These are phyloP conservation scores for Drosophila eohydei DNA, from an alignment of 2,888 invertebrate species.

Conservation along the genomic window DNA sequence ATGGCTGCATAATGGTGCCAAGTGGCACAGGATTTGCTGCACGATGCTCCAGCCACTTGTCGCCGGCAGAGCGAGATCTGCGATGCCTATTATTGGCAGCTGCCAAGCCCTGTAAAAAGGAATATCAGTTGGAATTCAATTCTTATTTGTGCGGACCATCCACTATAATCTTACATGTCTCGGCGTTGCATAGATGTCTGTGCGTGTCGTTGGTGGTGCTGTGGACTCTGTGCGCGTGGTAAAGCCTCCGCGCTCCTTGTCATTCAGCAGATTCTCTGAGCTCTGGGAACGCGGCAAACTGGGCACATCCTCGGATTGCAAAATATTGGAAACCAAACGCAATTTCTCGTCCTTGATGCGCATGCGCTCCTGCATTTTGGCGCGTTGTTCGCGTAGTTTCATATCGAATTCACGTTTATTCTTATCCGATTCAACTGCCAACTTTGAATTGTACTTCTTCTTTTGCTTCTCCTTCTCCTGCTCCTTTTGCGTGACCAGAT, in stretches of 20 bases:
- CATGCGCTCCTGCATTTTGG: slow-evolving; percentile 86
- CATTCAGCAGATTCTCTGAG: slow-evolving; percentile 79
- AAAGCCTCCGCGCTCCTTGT: slow-evolving; percentile 57
- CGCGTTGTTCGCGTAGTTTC: slow-evolving; percentile 87
- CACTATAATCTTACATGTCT: slow-evolving; percentile 59
- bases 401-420: slow-evolving; percentile 89
- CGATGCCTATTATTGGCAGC: slow-evolving; percentile 90
- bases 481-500: slow-evolving; percentile 88
- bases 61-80: slow-evolving; percentile 92
- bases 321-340: slow-evolving; percentile 87
- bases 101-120: slow-evolving; percentile 86
- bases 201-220: slow-evolving; percentile 63
- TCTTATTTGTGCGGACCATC: too few species aligned
- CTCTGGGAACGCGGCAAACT: slow-evolving; percentile 78
- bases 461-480: slow-evolving; percentile 89
- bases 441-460: slow-evolving; percentile 87
- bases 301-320: slow-evolving; percentile 85
- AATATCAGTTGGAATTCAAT: neutral
- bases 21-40: slow-evolving; percentile 92
- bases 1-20: slow-evolving; percentile 96
- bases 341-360: slow-evolving; percentile 88
- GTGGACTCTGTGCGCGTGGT: slow-evolving; percentile 66
- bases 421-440: slow-evolving; percentile 91
- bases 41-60: slow-evolving; percentile 95
- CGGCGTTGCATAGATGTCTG: slow-evolving; percentile 75